These are phyloP conservation scores for Metacarcinus magister DNA, from an alignment of 2,888 invertebrate genomes.

Conservation along the genomic window DNA sequence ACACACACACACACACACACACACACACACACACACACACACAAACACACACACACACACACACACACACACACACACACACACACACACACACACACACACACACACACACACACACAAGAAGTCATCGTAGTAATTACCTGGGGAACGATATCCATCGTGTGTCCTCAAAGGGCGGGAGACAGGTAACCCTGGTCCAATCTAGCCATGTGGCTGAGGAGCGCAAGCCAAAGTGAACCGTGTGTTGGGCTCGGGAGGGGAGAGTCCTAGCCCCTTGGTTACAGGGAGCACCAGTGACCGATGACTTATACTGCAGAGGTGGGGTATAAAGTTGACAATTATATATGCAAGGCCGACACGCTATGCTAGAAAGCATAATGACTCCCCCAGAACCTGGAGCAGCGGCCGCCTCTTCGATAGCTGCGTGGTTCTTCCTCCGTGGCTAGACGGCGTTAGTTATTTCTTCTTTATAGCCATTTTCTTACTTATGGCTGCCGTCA, in stretches of 20 bases:
- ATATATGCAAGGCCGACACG: constrained; percentile 78
- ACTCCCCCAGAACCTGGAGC: background rate
- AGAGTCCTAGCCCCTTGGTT: constrained; percentile 68
- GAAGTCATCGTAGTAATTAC: constrained; percentile 69
- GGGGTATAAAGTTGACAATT: constrained; percentile 79
- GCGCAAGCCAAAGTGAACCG: constrained; percentile 66
- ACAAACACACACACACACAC: constrained; percentile 56
- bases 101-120: constrained; percentile 46
- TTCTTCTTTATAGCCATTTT: constrained; percentile 61
- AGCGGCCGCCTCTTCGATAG: background rate
- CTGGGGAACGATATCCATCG: constrained; percentile 66
- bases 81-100: constrained; percentile 61
- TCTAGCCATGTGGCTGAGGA: constrained; percentile 38
- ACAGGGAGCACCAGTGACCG: constrained; percentile 65
- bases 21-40: constrained; percentile 54
- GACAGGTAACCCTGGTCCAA: constrained; percentile 70
- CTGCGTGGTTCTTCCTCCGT: background rate
- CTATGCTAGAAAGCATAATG: constrained; percentile 61
- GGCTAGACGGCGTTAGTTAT: constrained; percentile 57
- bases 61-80: constrained; percentile 58
- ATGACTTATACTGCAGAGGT: constrained; percentile 76
- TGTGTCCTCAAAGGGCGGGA: constrained; percentile 70
- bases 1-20: constrained; percentile 50
- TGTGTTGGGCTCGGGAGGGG: constrained; percentile 68
- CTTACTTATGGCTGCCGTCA: background rate